Conservation (phyloP, 2,113 vertebrate genomes). For the Pan paniscus region DNA sequence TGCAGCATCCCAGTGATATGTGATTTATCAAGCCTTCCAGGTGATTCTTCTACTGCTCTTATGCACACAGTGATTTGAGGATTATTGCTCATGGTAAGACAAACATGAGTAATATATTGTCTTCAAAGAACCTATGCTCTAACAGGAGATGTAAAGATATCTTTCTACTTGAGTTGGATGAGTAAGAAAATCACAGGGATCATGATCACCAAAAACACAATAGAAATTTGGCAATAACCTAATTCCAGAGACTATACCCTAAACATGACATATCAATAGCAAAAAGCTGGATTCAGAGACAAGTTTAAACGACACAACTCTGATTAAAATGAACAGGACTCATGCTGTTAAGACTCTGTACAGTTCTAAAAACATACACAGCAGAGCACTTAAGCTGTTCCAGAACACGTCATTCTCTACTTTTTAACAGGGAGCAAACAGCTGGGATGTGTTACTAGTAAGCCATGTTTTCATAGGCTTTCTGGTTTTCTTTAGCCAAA, state of each 20-base stretch:
- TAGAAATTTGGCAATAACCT: slow-evolving; percentile 20
- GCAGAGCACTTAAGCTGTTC: slow-evolving; percentile 68
- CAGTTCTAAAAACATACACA: slow-evolving; percentile 66
- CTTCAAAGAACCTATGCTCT: slow-evolving; percentile 44
- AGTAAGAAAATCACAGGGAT: slow-evolving; percentile 50
- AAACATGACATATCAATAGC: background rate
- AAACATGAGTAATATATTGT: slow-evolving; percentile 40
- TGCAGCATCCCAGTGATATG: background rate
- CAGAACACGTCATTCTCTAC: slow-evolving; percentile 73
- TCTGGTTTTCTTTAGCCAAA: slow-evolving; percentile 84
- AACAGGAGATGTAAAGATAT: slow-evolving; percentile 29
- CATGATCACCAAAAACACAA: background rate
- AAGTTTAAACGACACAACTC: slow-evolving; percentile 13
- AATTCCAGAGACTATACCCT: slow-evolving; percentile 6
- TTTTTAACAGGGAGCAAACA: slow-evolving; percentile 76
- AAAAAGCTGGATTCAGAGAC: background rate
- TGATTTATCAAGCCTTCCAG: slow-evolving; percentile 17
- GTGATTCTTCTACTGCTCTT: slow-evolving; percentile 18
- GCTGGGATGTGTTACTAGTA: slow-evolving; percentile 83
- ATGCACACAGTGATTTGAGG: slow-evolving; percentile 10
- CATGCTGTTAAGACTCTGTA: background rate
- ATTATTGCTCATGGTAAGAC: background rate
- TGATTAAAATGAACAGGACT: slow-evolving; percentile 68
- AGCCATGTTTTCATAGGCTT: slow-evolving; percentile 80
- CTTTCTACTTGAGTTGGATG: slow-evolving; percentile 38